phyloP scores from a whole-genome alignment of 2,888 invertebrate species.

The Prosopocoilus inquinatus region DNA sequence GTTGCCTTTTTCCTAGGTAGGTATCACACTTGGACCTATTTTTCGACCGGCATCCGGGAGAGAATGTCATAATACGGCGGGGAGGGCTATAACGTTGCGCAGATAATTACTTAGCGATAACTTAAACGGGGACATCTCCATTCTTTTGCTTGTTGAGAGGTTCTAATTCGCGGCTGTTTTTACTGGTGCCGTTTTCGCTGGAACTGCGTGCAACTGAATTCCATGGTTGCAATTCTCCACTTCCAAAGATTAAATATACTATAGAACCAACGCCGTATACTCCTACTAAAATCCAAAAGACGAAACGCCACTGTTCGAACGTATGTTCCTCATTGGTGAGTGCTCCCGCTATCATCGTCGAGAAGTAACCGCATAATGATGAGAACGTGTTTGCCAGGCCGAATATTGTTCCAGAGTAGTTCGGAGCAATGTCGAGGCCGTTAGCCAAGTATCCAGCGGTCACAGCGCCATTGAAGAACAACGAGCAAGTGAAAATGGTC shows the following conservation, averaged over 20 bases:
- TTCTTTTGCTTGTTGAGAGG: slow-evolving; percentile 36
- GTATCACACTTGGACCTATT: background rate
- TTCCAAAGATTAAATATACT: slow-evolving; percentile 63
- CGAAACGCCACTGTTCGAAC: slow-evolving; percentile 74
- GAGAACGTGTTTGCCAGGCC: slow-evolving; percentile 86
- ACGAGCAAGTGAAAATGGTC: slow-evolving; percentile 72
- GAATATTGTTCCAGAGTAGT: slow-evolving; percentile 86
- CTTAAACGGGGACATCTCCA: slow-evolving; percentile 13
- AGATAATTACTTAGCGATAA: background rate
- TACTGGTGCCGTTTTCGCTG: slow-evolving; percentile 23
- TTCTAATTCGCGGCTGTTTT: slow-evolving; percentile 42
- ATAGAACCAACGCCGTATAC: slow-evolving; percentile 69
- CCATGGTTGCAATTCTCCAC: slow-evolving; percentile 64
- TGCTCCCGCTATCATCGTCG: slow-evolving; percentile 77
- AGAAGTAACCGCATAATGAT: slow-evolving; percentile 78
- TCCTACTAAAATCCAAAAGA: slow-evolving; percentile 75
- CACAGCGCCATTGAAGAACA: slow-evolving; percentile 83
- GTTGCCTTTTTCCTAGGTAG: background rate
- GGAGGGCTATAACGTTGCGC: background rate
- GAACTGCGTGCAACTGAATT: slow-evolving; percentile 40
- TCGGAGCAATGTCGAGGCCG: slow-evolving; percentile 84
- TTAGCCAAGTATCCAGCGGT: slow-evolving; percentile 85
- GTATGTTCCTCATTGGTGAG: slow-evolving; percentile 73
- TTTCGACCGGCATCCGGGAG: background rate
- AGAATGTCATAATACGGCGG: background rate